phyloP scores from a whole-genome alignment of 2,888 invertebrate genomes.

The Sesia bembeciformis region DNA sequence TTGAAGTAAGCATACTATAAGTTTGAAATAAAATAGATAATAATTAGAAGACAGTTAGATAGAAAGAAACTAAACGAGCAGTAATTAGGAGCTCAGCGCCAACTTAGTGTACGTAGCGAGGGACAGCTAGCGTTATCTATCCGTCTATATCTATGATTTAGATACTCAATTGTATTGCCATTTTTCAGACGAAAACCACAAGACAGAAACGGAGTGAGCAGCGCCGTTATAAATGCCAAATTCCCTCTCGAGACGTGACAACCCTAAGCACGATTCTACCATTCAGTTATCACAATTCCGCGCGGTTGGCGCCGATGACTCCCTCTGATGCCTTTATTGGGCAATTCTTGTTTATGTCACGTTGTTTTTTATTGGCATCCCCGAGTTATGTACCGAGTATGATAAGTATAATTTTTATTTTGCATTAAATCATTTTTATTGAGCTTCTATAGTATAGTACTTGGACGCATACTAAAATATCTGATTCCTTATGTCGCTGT shows the following conservation, averaged over 20 bases:
- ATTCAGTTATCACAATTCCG: constrained; percentile 34
- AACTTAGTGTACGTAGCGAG: too few species aligned
- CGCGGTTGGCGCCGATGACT: constrained; percentile 27
- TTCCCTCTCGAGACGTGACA: constrained; percentile 6
- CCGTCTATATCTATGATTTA: background rate
- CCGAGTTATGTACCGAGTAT: constrained; percentile 14
- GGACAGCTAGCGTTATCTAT: background rate
- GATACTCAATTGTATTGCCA: too few species aligned
- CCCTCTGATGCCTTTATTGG: constrained; percentile 24
- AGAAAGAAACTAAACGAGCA: too few species aligned
- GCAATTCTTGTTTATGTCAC: constrained; percentile 34
- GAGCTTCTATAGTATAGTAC: background rate
- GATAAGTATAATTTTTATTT: background rate
- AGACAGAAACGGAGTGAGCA: too few species aligned
- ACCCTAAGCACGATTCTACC: constrained; percentile 19
- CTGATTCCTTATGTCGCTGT: background rate
- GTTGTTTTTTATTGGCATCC: constrained; percentile 27
- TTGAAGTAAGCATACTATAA: too few species aligned
- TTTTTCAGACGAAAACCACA: too few species aligned
- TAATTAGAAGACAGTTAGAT: too few species aligned
- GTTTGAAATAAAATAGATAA: too few species aligned
- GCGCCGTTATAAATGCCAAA: background rate
- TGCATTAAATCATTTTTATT: background rate
- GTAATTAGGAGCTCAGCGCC: too few species aligned
- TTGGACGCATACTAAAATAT: background rate